Evolutionary conservation across 2,888 invertebrate genomes (phyloP).

Genomic region (Drosophila greeni): DNA sequence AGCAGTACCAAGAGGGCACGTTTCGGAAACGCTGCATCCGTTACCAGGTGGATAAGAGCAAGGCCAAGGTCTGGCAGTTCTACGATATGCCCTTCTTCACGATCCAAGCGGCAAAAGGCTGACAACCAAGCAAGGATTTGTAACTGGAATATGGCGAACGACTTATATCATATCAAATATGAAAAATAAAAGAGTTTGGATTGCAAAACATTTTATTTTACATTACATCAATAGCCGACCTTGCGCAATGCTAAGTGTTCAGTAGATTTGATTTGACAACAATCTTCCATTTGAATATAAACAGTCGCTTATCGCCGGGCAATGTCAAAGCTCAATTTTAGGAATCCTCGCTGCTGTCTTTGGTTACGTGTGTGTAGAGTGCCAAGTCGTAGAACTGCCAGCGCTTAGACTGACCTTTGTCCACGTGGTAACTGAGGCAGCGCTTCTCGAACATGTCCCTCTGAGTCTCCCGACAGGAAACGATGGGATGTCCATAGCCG

Average conservation of each 20-base stretch:
- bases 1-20: conserved; percentile 69
- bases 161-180: too few species aligned
- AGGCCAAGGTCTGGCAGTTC: conserved; percentile 75
- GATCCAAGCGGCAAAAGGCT: conserved; percentile 14
- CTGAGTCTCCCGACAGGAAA: conserved; percentile 60
- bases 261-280: conserved; percentile 4
- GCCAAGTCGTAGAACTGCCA: conserved; percentile 75
- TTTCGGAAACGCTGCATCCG: conserved; percentile 76
- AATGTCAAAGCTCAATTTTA: conserved; percentile 9
- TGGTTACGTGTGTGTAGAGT: conserved; percentile 65
- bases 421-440: conserved; percentile 63
- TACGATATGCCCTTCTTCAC: conserved; percentile 78
- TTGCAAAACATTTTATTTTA: not conserved
- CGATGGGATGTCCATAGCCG: conserved; percentile 59
- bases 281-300: conserved; percentile 5
- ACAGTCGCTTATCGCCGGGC: conserved; percentile 39
- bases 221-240: not conserved
- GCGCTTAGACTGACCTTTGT: conserved; percentile 43
- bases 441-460: conserved; percentile 54
- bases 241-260: not conserved
- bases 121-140: conserved; percentile 35
- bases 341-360: conserved; percentile 14
- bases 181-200: not conserved
- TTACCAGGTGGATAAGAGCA: conserved; percentile 69
- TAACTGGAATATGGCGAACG: not conserved